phyloP scores from a whole-genome alignment of 2,797 vertebrate species.

The Petrocephalus sullivani region DNA sequence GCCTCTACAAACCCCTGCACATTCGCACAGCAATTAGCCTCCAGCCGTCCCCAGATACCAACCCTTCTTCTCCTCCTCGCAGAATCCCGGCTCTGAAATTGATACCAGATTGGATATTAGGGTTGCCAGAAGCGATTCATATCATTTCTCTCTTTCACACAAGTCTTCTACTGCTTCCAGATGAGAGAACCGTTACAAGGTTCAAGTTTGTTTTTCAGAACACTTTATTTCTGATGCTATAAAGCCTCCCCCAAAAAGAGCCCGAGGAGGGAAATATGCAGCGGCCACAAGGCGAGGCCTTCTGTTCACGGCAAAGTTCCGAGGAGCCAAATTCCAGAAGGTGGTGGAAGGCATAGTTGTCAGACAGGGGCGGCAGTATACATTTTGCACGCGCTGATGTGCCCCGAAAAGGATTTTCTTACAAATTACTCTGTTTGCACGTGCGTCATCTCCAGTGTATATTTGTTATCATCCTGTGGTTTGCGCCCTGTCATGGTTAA shows the following conservation, averaged over 20 bases:
- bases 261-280: conserved; percentile 18
- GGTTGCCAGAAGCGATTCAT: conserved; percentile 70
- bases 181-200: conserved; percentile 59
- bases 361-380: conserved; percentile 11
- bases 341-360: neutral
- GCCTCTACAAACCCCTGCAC: conserved; percentile 7
- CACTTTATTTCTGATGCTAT: conserved; percentile 53
- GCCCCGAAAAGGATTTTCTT: conserved; percentile 40
- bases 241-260: conserved; percentile 54
- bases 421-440: conserved; percentile 36
- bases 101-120: conserved; percentile 70
- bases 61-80: conserved; percentile 32
- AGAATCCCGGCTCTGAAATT: conserved; percentile 65
- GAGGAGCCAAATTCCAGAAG: neutral
- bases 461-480: conserved; percentile 4
- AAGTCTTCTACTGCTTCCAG: conserved; percentile 68
- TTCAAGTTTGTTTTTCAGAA: conserved; percentile 59
- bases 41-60: neutral
- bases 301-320: neutral
- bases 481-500: conserved; percentile 2
- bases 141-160: conserved; percentile 71
- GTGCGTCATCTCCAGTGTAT: conserved; percentile 40
- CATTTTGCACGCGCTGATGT: conserved; percentile 30
- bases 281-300: neutral
- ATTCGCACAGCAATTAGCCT: neutral